Conservation (phyloP, 2,888 invertebrate genomes). For the Lagria hirta region DNA sequence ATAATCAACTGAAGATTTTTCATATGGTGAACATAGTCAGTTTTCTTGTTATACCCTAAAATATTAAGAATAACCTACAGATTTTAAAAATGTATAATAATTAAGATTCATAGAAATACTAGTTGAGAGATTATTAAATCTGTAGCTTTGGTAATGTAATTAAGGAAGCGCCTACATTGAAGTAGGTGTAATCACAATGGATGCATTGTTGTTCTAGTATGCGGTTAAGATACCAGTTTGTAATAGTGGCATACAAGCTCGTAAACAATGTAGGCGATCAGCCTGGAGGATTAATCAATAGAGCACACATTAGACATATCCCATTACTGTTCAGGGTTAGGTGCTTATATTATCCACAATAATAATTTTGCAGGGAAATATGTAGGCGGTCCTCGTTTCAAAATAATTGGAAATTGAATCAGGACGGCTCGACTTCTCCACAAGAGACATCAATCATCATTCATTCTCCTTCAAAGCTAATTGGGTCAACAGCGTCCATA, state of each 20-base stretch:
- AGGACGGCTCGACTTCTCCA: too few species aligned
- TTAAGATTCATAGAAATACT: too few species aligned
- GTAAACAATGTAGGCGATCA: conserved; percentile 33
- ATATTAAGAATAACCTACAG: too few species aligned
- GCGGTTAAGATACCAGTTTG: conserved; percentile 19
- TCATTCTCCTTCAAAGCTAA: background rate
- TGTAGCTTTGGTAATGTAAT: conserved; percentile 2
- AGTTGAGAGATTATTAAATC: too few species aligned
- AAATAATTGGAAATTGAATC: conserved; percentile 7
- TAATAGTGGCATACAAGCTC: conserved; percentile 19
- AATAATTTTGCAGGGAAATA: conserved; percentile 11
- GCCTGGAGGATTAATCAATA: conserved; percentile 33
- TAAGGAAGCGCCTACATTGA: conserved; percentile 8
- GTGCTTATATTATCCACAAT: conserved; percentile 14
- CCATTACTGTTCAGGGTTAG: conserved; percentile 26
- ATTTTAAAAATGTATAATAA: too few species aligned
- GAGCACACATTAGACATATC: conserved; percentile 31
- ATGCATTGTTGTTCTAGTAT: conserved; percentile 21
- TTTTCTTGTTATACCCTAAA: too few species aligned
- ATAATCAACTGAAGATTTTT: too few species aligned
- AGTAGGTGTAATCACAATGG: conserved; percentile 16
- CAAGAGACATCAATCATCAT: too few species aligned
- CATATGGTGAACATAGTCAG: too few species aligned
- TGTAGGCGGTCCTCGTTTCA: conserved; percentile 12
- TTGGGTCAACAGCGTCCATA: too few species aligned